phyloP scores from a whole-genome alignment of 2,797 vertebrate species.

The Molossus alvarezi region DNA sequence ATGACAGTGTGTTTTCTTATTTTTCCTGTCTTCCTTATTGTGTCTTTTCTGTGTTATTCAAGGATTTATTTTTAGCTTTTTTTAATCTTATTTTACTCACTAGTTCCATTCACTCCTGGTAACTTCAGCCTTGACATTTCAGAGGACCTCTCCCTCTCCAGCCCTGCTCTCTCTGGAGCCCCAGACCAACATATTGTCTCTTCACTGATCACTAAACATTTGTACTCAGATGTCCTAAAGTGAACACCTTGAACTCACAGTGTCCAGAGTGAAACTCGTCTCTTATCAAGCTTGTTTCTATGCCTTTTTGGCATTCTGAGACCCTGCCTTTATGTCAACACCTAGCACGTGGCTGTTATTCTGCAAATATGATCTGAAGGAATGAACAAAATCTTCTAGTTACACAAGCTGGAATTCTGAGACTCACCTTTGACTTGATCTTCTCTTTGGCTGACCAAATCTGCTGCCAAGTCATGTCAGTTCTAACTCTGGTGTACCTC shows the following conservation, averaged over 20 bases:
- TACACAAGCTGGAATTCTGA: constrained; percentile 34
- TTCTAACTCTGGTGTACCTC: background rate
- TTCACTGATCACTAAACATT: background rate
- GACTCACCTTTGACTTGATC: constrained; percentile 39
- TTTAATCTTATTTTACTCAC: background rate
- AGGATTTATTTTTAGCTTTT: constrained; percentile 15
- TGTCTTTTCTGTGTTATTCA: constrained; percentile 40
- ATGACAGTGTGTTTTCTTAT: background rate
- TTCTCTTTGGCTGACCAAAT: background rate
- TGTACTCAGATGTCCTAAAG: constrained; percentile 2
- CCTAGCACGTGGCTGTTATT: constrained; percentile 12
- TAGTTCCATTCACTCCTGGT: background rate
- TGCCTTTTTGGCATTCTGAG: constrained; percentile 3
- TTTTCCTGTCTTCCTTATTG: background rate
- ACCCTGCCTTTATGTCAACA: background rate
- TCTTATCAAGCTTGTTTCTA: constrained; percentile 19
- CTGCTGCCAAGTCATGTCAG: background rate
- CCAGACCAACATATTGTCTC: background rate
- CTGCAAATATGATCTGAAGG: constrained; percentile 7
- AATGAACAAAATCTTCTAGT: constrained; percentile 28
- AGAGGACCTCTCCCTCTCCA: background rate
- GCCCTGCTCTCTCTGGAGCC: background rate
- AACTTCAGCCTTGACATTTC: constrained; percentile 1
- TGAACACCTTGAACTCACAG: background rate
- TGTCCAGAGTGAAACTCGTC: constrained; percentile 29